Percentiles rank a stretch among this genome's conserved stretches.
These are phyloP conservation scores for Petrolisthes cinctipes DNA, from an alignment of 2,888 invertebrate species.

Conservation along the genomic window DNA sequence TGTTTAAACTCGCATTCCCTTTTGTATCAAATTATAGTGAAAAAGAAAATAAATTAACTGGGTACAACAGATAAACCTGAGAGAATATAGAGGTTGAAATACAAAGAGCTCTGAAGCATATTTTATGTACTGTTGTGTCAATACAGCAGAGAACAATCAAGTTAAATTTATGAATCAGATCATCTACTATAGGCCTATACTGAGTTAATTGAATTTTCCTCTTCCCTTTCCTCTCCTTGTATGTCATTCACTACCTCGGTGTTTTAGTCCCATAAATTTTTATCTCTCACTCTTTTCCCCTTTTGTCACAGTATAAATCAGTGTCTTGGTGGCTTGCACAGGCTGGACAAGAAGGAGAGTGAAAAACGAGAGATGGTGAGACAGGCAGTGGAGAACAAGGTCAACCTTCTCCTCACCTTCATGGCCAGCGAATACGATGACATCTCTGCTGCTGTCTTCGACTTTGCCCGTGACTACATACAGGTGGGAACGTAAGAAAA, in stretches of 20 bases:
- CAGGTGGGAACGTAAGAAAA: slow-evolving; percentile 66
- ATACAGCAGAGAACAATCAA: too few species aligned
- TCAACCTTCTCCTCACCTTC: slow-evolving; percentile 71
- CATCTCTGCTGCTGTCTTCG: slow-evolving; percentile 72
- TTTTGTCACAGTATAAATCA: background rate
- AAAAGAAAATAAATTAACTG: too few species aligned
- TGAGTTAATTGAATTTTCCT: background rate
- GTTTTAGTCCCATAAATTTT: background rate
- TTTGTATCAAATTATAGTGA: too few species aligned
- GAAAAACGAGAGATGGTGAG: slow-evolving; percentile 67
- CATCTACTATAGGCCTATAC: too few species aligned
- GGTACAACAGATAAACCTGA: too few species aligned
- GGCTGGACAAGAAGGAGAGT: slow-evolving; percentile 66
- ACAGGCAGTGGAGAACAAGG: slow-evolving; percentile 70
- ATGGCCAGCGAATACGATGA: slow-evolving; percentile 73
- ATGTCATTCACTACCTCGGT: background rate
- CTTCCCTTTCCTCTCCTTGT: background rate
- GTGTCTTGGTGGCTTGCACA: slow-evolving; percentile 2
- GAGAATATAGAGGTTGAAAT: too few species aligned
- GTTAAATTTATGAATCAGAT: too few species aligned
- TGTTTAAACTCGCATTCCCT: too few species aligned
- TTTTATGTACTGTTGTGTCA: too few species aligned
- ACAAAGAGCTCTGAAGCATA: too few species aligned
- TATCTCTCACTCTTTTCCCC: background rate
- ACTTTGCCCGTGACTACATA: slow-evolving; percentile 73